A percentile compares a stretch with the other conserved stretches of the same genome.
These are phyloP conservation scores for Drosophila mimetica DNA, from an alignment of 2,888 invertebrate species.

Conservation along the genomic window DNA sequence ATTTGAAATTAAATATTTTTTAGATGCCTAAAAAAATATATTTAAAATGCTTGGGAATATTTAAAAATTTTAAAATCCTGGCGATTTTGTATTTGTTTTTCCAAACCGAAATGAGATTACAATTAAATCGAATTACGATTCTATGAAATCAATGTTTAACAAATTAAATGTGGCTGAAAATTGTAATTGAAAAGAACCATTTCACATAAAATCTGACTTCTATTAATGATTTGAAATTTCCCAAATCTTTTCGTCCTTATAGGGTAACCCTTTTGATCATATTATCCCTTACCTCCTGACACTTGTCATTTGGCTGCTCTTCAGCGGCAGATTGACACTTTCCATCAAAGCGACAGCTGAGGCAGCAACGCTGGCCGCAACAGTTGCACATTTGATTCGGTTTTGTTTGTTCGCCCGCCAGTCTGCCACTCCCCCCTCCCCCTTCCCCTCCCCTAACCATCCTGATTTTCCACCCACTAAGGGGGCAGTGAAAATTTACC, in stretches of 20 bases:
- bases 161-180: too few relatives aligned
- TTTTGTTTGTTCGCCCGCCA: slow-evolving; percentile 43
- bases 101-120: too few relatives aligned
- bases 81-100: too few relatives aligned
- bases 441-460: too few relatives aligned
- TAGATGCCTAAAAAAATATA: too few relatives aligned
- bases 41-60: too few relatives aligned
- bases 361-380: slow-evolving; percentile 45
- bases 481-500: slow-evolving; percentile 40
- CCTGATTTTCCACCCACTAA: slow-evolving; percentile 4
- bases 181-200: too few relatives aligned
- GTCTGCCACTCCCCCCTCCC: slow-evolving; percentile 8
- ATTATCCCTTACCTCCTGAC: background rate
- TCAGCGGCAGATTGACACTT: slow-evolving; percentile 48
- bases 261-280: background rate
- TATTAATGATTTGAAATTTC: background rate
- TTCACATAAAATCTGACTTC: too few relatives aligned
- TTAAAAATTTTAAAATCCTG: too few relatives aligned
- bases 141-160: too few relatives aligned
- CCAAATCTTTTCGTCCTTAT: background rate
- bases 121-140: too few relatives aligned
- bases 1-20: too few relatives aligned
- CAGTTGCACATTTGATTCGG: slow-evolving; percentile 70
- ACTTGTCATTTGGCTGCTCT: slow-evolving; percentile 16
- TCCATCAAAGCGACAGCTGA: slow-evolving; percentile 61